Base-by-base conservation (phyloP, 1,140 invertebrate genomes). In the Palaemon carinicauda region DNA sequence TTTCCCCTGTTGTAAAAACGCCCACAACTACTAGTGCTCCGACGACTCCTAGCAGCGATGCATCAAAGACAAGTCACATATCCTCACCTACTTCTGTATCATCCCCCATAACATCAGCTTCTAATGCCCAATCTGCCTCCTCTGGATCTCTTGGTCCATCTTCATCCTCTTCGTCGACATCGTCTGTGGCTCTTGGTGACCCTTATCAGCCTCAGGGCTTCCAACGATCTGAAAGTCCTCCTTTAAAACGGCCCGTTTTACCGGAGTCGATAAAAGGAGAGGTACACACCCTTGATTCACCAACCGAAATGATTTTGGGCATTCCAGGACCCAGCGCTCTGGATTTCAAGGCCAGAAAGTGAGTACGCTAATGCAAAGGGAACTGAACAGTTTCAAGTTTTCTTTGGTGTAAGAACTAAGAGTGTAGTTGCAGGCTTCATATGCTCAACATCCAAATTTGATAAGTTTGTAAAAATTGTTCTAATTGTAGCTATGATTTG, bases 261-360 rank as follows among this genome's bases (percentile, higher is more conserved):
- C 54, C 74, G 29, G 81, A 88, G 54, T 56, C 51, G 12, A 52
- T 87, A 15, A 60, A 53, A 19, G 85, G 82, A 24, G 78, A 80
- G 51, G 60, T 77, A 27, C 87, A 75, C 41, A 80, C 65, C 51
- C 33, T 33, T 53, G 83, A 86, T 7, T 77, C 83, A 15, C 77
- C 83, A 33, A 77, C 85, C 50, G 88, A 89, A 65, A 82, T 89
- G 80, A 60, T 87, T 74, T 86, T 89, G 52, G 88, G 85, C 7
- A 77, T 89, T 17, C 81, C 88, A 56, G 88, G 88, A 29, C 82
- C 88, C 14, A 89, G 88, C 78, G 71, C 84, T 54, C 78, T 84
- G 69, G 88, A 89, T n/a, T 78, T 87, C 54, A 89, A 89, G 60
- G 56, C 88, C 21, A 89, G 88, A 81, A 89, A 89, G 86, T 89